These are phyloP conservation scores for Aurelia sp. DNA, from an alignment of 30 jellyfish, hydroid and myxozoan species.

Conservation along the genomic window DNA sequence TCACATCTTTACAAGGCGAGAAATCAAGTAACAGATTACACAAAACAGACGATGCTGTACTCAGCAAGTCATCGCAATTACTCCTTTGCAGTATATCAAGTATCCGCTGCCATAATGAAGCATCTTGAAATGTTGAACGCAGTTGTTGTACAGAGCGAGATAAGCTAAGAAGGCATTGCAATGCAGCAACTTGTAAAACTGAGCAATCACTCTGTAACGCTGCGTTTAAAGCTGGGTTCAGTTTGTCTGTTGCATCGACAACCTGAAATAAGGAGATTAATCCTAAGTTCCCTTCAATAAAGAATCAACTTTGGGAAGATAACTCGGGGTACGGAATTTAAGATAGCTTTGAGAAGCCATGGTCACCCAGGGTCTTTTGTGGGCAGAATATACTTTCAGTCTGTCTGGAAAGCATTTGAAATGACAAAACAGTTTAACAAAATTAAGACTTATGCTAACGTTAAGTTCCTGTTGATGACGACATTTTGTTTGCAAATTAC, in stretches of 20 bases:
- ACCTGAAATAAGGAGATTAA: slow-evolving; percentile 42
- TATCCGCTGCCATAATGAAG: slow-evolving; percentile 85
- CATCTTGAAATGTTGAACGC: slow-evolving; percentile 88
- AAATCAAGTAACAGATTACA: slow-evolving; percentile 87
- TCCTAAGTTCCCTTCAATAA: no score
- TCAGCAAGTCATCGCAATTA: slow-evolving; percentile 71
- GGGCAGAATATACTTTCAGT: no score
- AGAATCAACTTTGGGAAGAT: no score
- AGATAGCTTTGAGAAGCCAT: no score
- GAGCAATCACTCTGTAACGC: slow-evolving; percentile 73
- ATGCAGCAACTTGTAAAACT: slow-evolving; percentile 77
- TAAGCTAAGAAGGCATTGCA: slow-evolving; percentile 89
- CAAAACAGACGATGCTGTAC: slow-evolving; percentile 89
- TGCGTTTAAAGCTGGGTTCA: slow-evolving; percentile 53
- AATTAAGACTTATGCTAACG: no score
- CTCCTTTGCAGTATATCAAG: slow-evolving; percentile 77
- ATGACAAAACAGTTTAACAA: no score
- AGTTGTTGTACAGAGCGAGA: slow-evolving; percentile 97
- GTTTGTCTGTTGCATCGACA: slow-evolving; percentile 77
- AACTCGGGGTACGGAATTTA: no score
- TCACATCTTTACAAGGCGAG: slow-evolving; percentile 95
- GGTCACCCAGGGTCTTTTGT: no score
- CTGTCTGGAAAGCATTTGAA: no score
- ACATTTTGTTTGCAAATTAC: no score
- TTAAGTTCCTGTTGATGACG: no score